phyloP scores from a whole-genome alignment of 2,888 invertebrate species.

The Watsonalla cultraria region DNA sequence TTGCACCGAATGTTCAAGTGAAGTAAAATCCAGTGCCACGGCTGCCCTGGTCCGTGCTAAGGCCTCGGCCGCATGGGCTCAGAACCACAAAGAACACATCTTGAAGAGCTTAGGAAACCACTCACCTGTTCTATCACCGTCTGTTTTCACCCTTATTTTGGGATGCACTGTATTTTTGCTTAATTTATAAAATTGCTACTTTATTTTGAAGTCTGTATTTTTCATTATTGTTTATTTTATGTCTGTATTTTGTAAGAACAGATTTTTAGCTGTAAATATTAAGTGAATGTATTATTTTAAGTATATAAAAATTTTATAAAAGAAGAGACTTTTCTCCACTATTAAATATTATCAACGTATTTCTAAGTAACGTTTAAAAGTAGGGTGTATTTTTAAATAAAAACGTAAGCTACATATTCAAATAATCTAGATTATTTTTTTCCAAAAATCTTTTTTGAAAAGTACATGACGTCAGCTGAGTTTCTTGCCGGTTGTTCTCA shows the following conservation, averaged over 20 bases:
- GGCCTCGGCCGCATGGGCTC: constrained; percentile 42
- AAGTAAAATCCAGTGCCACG: constrained; percentile 29
- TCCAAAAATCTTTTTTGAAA: too few species aligned
- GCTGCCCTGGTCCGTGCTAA: constrained; percentile 28
- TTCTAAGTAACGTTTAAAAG: neutral
- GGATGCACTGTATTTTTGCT: constrained; percentile 10
- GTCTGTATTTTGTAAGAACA: too few species aligned
- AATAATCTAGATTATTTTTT: too few species aligned
- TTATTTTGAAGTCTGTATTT: constrained; percentile 1
- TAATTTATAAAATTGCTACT: constrained; percentile 8
- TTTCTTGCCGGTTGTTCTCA: too few species aligned
- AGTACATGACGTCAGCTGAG: too few species aligned
- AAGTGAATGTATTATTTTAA: neutral
- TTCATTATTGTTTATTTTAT: neutral
- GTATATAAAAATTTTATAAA: neutral
- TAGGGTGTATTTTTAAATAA: too few species aligned
- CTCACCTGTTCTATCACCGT: constrained; percentile 28
- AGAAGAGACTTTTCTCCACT: constrained; percentile 44
- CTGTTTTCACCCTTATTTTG: constrained; percentile 22
- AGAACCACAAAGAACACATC: constrained; percentile 43
- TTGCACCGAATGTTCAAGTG: constrained; percentile 42
- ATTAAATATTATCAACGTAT: constrained; percentile 7
- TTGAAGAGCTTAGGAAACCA: constrained; percentile 31
- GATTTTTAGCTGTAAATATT: too few species aligned
- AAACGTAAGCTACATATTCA: too few species aligned